phyloP scores from a whole-genome alignment of 2,113 vertebrate genomes.

The Istiophorus platypterus region DNA sequence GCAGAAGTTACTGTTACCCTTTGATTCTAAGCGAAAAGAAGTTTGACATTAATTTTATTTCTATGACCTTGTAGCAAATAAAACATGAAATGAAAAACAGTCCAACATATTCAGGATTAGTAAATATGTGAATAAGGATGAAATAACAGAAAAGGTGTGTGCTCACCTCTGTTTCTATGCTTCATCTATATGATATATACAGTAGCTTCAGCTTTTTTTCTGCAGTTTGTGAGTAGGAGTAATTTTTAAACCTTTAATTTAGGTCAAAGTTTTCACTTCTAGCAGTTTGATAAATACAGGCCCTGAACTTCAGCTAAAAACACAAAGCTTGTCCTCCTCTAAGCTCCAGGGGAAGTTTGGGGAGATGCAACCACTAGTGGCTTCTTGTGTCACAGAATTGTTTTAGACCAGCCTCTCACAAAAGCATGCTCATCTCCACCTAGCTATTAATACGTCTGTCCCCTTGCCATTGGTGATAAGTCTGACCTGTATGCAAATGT shows the following conservation, averaged over 20 bases:
- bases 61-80: no score
- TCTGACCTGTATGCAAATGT: conserved; percentile 76
- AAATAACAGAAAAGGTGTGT: no score
- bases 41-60: no score
- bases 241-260: background rate
- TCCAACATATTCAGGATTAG: no score
- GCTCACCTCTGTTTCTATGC: no score
- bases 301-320: background rate
- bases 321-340: background rate
- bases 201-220: no score
- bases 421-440: conserved; percentile 6
- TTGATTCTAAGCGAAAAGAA: no score
- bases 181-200: no score
- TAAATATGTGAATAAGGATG: no score
- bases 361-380: background rate
- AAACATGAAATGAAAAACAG: no score
- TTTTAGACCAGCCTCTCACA: background rate
- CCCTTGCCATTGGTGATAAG: conserved; percentile 31
- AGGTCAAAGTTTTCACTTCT: background rate
- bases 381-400: conserved; percentile 29
- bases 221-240: no score
- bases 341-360: background rate
- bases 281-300: background rate
- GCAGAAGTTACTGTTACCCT: no score
- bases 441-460: conserved; percentile 32